Evolutionary conservation across 2,888 invertebrate species (phyloP), one percentile per base, ranked within the genome.

Genomic region (Macaria notata): DNA sequence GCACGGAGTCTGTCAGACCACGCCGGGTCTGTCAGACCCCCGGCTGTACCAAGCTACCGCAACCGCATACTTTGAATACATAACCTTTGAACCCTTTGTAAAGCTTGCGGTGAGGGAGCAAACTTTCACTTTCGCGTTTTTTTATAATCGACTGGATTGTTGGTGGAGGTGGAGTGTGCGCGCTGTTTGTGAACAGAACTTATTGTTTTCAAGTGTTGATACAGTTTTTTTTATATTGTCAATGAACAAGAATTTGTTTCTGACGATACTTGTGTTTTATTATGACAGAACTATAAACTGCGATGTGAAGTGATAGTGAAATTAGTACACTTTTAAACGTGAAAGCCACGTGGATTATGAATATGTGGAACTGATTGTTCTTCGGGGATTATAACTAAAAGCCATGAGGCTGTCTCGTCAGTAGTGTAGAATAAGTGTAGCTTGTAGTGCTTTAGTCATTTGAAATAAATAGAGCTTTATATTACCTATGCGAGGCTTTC

Each of bases 391-490:
- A 44, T 60, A 62, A 56, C 43, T 9, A 19, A 19, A 8, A 46
- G 59, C 51, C 56, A 71, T 71, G 71, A 69, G 66, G 56, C 71
- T 71, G 30, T 68, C 71, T 41, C 71, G 70, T 71, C 56, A 56
- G 71, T 71, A 59, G 61, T 31, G 31, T 44, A 38, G 38, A 38
- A 8, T 38, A 38, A 38, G 38, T 7, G 38, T 38, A 41, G 41
- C 41, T 8, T 9, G 2, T 41, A 9, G 3, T 8, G 44, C 3
- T 29, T 44, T 46, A 47, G 9, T 46, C 41, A 31, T 43, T 33
- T 47, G 56, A 56, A 39, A 49, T 51, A 42, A 46, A 52, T 60
- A 44, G 31, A 39, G 44, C 29, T 9, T 7, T 36, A 6, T 36
- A 36, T 36, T 36, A n/a, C n/a, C n/a, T n/a, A 36, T 36, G 7